Evolutionary conservation across 2,113 vertebrate species (phyloP).

Genomic region (Clarias gariepinus): DNA sequence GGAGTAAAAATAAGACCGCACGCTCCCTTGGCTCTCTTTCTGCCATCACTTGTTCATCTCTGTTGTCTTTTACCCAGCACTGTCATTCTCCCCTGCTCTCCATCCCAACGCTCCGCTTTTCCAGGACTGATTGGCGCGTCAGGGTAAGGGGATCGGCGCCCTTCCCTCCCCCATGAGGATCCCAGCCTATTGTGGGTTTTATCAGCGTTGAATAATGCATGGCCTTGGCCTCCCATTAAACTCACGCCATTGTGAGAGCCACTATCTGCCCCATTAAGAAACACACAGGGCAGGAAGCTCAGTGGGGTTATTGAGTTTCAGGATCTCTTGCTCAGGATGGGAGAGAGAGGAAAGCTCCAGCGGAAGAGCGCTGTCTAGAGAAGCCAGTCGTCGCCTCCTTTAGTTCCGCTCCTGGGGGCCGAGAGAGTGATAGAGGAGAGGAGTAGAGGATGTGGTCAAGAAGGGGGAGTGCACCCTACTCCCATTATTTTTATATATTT

Average conservation of each 20-base stretch:
- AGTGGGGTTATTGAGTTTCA: slow-evolving; percentile 50
- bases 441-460: slow-evolving; percentile 42
- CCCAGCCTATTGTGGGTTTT: slow-evolving; percentile 45
- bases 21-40: neutral
- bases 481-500: neutral
- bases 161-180: slow-evolving; percentile 36
- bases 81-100: neutral
- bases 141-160: slow-evolving; percentile 44
- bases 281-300: slow-evolving; percentile 41
- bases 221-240: slow-evolving; percentile 45
- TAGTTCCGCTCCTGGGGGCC: slow-evolving; percentile 12
- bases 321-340: slow-evolving; percentile 34
- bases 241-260: slow-evolving; percentile 41
- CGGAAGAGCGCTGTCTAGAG: slow-evolving; percentile 35
- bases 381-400: slow-evolving; percentile 22
- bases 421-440: slow-evolving; percentile 28
- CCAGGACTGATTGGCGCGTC: neutral
- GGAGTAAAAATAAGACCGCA: neutral
- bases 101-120: neutral
- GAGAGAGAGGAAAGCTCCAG: slow-evolving; percentile 34
- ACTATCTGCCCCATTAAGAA: slow-evolving; percentile 50
- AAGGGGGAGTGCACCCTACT: slow-evolving; percentile 13
- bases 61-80: neutral
- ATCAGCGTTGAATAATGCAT: slow-evolving; percentile 56
- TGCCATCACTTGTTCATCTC: neutral